A percentile compares a stretch with the other conserved stretches of the same genome.
These are phyloP conservation scores for Acromyrmex echinatior DNA, from an alignment of 1,140 invertebrate genomes.

Conservation along the genomic window DNA sequence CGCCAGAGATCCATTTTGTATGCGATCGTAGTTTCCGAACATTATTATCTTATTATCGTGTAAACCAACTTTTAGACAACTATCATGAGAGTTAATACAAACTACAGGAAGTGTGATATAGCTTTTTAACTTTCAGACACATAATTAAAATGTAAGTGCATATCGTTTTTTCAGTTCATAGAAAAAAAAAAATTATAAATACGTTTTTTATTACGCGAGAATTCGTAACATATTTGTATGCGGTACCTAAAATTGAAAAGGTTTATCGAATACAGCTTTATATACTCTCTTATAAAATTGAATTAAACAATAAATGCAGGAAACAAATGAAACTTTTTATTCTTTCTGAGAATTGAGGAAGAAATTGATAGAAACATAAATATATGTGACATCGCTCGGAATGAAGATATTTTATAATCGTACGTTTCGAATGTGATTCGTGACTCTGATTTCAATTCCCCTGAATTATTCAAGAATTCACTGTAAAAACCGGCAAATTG, in stretches of 20 bases:
- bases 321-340: neutral
- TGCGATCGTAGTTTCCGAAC: neutral
- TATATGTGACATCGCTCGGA: neutral
- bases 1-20: neutral
- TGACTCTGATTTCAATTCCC: neutral
- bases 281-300: neutral
- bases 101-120: neutral
- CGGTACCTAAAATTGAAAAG: neutral
- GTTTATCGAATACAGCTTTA: neutral
- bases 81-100: neutral
- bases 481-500: conserved; percentile 36
- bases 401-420: neutral
- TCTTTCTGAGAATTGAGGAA: neutral
- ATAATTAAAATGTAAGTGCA: neutral
- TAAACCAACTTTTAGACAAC: neutral
- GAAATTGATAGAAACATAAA: neutral
- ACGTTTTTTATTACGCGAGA: neutral
- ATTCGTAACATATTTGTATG: neutral
- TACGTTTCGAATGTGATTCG: conserved; percentile 10
- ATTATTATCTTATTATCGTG: conserved; percentile 4
- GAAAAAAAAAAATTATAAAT: neutral
- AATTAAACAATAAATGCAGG: neutral
- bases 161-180: neutral
- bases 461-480: conserved; percentile 49
- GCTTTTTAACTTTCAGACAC: neutral